Evolutionary conservation across 2,113 vertebrate species (phyloP).

Genomic region (Alces alces): DNA sequence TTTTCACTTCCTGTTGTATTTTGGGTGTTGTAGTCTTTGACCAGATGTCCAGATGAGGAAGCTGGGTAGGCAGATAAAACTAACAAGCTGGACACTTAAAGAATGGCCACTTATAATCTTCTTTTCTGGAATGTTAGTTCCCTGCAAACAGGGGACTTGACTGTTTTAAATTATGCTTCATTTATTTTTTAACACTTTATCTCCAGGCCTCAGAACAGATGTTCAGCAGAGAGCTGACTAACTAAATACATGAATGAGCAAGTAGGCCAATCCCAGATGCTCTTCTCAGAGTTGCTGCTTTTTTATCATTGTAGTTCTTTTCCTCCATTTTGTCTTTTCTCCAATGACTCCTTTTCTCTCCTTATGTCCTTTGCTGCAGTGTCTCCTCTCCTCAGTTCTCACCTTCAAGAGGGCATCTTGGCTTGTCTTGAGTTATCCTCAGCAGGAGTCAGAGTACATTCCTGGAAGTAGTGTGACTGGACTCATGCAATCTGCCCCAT

Average conservation of each 20-base stretch:
- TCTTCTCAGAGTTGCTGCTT: not conserved
- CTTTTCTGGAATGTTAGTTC: not conserved
- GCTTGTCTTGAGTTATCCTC: no score
- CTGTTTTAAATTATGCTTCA: not conserved
- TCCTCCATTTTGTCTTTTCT: not conserved
- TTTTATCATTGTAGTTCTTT: not conserved
- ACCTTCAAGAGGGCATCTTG: not conserved
- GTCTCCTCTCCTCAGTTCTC: not conserved
- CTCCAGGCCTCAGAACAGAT: not conserved
- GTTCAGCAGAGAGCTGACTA: not conserved
- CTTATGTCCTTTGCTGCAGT: not conserved
- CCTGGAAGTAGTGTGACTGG: not conserved
- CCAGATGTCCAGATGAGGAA: not conserved
- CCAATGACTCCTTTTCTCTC: not conserved
- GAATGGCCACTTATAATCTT: not conserved
- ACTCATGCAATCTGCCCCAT: rapidly evolving
- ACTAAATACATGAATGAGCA: not conserved
- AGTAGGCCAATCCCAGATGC: not conserved
- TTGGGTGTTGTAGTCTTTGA: not conserved
- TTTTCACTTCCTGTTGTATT: not conserved
- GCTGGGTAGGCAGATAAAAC: not conserved
- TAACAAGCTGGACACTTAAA: not conserved
- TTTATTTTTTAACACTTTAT: not conserved
- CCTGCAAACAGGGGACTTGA: not conserved
- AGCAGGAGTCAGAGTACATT: not conserved